Base-by-base conservation (phyloP, 1,140 invertebrate species). In the Musca domestica region DNA sequence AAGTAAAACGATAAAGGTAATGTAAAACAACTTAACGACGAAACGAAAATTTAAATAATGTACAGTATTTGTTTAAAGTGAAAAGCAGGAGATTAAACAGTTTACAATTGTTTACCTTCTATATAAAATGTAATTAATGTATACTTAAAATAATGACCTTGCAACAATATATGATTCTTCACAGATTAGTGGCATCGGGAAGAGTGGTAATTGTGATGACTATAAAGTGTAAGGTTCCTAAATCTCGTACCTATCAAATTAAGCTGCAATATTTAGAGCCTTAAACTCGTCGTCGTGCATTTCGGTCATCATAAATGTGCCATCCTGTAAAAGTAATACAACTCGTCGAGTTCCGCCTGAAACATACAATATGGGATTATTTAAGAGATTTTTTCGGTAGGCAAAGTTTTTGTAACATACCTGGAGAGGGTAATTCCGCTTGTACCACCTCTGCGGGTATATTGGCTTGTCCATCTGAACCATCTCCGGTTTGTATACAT, bases 401-500 rank as follows among this genome's bases (percentile, higher is more conserved):
- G 9, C 3, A 41, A 41, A 41, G 2, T 41, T 41, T 12, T 2
- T 30, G 3, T 67, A 19, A 23, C 75, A 83, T 84, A 92, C 91
- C 91, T 74, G 91, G 90, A 69, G 90, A 90, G 5, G 91, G 91
- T 72, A 90, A 86, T 78, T 92, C 90, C 1, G 91, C 90, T 83
- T 92, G 90, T 46, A 93, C 88, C 25, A 93, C 87, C 82, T 93
- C 91, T 67, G 91, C 92, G 22, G 92, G 91, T 73, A 93, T 90
- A 83, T 92, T 90, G 58, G 86, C 78, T 71, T 85, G 80, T 48
- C 80, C 80, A 67, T 85, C 82, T 82, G 84, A 80, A 82, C 85
- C 81, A 81, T 85, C 82, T 80, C 81, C 83, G 82, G 79, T 81
- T 84, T 83, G 80, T 74, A 73, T 77, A 69, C 70, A 75, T 68